Conservation (phyloP, 2,888 invertebrate genomes). For the Nemotelus nigrinus region DNA sequence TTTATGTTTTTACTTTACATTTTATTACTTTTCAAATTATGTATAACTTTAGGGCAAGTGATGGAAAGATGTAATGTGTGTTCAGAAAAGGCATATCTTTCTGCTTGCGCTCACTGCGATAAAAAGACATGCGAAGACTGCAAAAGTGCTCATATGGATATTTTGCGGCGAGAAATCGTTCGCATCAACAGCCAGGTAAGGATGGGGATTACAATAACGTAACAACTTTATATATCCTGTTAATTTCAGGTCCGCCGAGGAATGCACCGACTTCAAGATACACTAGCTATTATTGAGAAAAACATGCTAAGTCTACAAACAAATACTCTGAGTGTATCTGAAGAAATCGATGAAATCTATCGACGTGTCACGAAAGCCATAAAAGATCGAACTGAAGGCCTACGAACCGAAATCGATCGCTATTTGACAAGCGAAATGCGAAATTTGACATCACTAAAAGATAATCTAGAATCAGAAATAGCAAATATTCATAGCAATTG, state of each 20-base stretch:
- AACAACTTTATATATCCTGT: not conserved
- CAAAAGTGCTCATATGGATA: conserved; percentile 95
- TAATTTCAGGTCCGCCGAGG: conserved; percentile 76
- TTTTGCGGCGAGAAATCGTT: conserved; percentile 88
- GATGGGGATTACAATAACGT: not conserved
- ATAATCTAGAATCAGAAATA: conserved; percentile 93
- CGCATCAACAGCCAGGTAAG: conserved; percentile 85
- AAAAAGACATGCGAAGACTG: conserved; percentile 97
- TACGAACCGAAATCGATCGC: conserved; percentile 90
- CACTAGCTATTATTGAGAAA: conserved; percentile 84
- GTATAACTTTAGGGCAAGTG: conserved; percentile 70
- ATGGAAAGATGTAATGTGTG: conserved; percentile 95
- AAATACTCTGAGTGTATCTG: conserved; percentile 88
- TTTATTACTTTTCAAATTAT: too few species aligned
- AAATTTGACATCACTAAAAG: conserved; percentile 86
- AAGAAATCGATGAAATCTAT: conserved; percentile 94
- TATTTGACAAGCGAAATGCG: conserved; percentile 89
- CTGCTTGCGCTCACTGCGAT: conserved; percentile 93
- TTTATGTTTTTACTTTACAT: too few species aligned
- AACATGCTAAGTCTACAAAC: conserved; percentile 88
- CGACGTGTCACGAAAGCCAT: conserved; percentile 86
- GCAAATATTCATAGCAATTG: conserved; percentile 96
- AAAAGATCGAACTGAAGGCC: conserved; percentile 87
- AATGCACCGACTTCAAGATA: conserved; percentile 88
- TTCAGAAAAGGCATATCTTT: conserved; percentile 90